Percentiles rank a stretch among this genome's conserved stretches.
phyloP scores from a whole-genome alignment of 2,888 invertebrate genomes.

The Oscheius sp. region DNA sequence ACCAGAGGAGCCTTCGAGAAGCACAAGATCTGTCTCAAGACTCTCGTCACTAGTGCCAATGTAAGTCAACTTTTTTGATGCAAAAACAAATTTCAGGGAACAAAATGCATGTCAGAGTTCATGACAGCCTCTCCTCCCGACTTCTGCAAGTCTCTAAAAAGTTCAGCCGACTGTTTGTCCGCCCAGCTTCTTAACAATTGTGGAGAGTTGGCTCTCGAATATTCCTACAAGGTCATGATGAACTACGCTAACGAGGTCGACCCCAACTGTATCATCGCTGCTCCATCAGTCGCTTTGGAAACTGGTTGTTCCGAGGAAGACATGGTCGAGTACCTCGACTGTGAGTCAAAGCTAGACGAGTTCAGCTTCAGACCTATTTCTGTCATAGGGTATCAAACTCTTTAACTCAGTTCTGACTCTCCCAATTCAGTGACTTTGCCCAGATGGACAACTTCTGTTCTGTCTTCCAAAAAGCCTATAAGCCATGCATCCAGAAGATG shows the following conservation, averaged over 20 bases:
- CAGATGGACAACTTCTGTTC: constrained; percentile 64
- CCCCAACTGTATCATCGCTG: constrained; percentile 35
- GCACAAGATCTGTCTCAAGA: constrained; percentile 53
- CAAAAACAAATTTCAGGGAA: constrained; percentile 26
- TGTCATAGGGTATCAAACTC: constrained; percentile 56
- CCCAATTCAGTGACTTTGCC: constrained; percentile 50
- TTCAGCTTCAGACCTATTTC: constrained; percentile 67
- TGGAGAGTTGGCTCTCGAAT: constrained; percentile 40
- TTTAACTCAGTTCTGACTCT: background rate
- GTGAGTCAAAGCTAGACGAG: constrained; percentile 64
- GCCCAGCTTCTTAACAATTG: constrained; percentile 35
- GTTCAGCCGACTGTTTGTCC: constrained; percentile 42
- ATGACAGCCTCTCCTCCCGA: constrained; percentile 36
- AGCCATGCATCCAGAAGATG: constrained; percentile 62
- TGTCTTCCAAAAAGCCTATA: constrained; percentile 56
- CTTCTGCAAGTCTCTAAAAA: constrained; percentile 37
- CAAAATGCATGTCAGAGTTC: constrained; percentile 44
- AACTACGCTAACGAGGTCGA: constrained; percentile 40
- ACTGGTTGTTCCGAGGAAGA: constrained; percentile 65
- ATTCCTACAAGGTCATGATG: constrained; percentile 41
- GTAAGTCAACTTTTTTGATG: constrained; percentile 19
- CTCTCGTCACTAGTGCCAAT: constrained; percentile 38
- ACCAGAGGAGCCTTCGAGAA: constrained; percentile 51
- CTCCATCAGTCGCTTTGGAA: constrained; percentile 44
- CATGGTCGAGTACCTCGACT: constrained; percentile 63